These are phyloP conservation scores for Falco novaeseelandiae DNA, from an alignment of 2,797 vertebrate genomes.

Conservation along the genomic window DNA sequence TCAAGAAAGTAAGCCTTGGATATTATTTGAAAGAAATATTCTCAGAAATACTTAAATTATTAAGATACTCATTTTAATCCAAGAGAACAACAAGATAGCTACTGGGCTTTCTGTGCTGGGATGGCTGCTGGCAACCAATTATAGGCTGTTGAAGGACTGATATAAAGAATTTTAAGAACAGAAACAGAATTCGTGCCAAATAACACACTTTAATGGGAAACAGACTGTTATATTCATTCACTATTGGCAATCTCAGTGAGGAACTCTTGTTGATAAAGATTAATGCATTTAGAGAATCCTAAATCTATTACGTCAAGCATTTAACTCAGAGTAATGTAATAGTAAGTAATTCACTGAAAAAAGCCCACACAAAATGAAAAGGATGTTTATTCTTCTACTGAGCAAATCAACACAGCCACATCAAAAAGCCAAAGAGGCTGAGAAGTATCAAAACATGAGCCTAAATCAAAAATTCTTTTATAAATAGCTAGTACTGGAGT, in stretches of 20 bases:
- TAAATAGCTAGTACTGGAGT: not conserved
- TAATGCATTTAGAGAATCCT: not conserved
- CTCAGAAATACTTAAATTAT: not conserved
- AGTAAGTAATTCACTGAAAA: not conserved
- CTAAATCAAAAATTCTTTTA: not conserved
- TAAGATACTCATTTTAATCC: not conserved
- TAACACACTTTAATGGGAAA: not conserved
- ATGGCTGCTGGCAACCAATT: not conserved
- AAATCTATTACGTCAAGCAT: not conserved
- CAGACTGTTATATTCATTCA: not conserved
- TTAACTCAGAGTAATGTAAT: not conserved
- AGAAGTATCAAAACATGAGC: not conserved
- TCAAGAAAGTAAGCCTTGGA: not conserved
- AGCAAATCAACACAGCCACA: not conserved
- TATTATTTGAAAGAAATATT: not conserved
- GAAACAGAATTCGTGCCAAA: not conserved
- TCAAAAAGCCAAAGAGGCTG: not conserved
- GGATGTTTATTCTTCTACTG: not conserved
- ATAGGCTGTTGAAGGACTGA: not conserved
- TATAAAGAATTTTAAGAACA: not conserved
- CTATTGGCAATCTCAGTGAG: not conserved
- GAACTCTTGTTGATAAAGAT: not conserved
- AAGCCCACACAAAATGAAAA: not conserved
- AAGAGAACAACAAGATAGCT: not conserved
- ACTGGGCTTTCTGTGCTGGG: not conserved